phyloP scores from a whole-genome alignment of 2,797 vertebrate genomes.

The Spheniscus humboldti region DNA sequence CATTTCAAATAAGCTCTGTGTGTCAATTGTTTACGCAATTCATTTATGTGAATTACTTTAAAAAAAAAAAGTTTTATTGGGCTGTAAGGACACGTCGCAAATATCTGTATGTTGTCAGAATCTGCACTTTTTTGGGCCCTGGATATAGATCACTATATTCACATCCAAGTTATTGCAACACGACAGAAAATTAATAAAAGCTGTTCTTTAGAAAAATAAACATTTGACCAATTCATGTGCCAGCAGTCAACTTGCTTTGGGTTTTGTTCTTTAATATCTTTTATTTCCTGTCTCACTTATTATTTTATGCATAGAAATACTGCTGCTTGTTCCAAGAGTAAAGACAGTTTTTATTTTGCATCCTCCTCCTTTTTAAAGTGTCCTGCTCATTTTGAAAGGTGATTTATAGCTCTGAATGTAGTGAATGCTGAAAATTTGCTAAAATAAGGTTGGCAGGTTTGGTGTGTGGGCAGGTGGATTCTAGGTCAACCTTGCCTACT shows the following conservation, averaged over 20 bases:
- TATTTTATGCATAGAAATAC: slow-evolving; percentile 6
- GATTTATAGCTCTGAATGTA: neutral
- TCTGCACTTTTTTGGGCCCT: neutral
- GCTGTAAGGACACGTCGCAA: neutral
- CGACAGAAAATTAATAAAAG: slow-evolving; percentile 47
- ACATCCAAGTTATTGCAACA: slow-evolving; percentile 46
- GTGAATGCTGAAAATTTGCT: neutral
- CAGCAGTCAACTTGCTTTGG: neutral
- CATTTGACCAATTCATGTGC: neutral
- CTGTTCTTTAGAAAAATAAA: slow-evolving; percentile 31
- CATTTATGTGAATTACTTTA: neutral
- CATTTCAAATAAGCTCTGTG: neutral
- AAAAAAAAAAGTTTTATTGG: neutral
- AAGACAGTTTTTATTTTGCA: neutral
- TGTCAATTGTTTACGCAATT: neutral
- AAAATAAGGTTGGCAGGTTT: neutral
- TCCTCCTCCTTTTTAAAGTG: neutral
- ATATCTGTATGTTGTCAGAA: neutral
- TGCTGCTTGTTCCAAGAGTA: neutral
- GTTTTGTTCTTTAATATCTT: slow-evolving; percentile 10
- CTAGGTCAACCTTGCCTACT: neutral
- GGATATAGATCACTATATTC: neutral
- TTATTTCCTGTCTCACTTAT: neutral
- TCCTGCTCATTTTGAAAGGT: neutral
- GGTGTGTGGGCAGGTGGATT: neutral